A percentile compares a stretch with the other conserved stretches of the same genome.
Evolutionary conservation across 2,888 invertebrate genomes (phyloP).

Genomic region (Iphiclides podalirius): DNA sequence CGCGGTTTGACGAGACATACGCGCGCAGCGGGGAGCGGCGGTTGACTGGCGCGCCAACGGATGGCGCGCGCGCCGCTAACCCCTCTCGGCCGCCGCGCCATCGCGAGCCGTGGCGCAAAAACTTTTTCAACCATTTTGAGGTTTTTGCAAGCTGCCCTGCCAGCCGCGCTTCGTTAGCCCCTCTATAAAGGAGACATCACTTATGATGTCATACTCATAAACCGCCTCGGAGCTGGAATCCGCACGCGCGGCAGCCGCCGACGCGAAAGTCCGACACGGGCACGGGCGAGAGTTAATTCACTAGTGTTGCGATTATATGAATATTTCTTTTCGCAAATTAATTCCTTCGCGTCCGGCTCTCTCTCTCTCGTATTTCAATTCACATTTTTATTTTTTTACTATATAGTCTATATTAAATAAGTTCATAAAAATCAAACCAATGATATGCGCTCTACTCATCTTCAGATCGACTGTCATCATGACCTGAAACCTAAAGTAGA

Average conservation of each 20-base stretch:
- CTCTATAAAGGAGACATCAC: slow-evolving; percentile 16
- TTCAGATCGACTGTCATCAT: too few relatives aligned
- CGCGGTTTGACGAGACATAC: slow-evolving; percentile 41
- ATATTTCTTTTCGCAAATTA: neutral
- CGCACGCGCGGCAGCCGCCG: neutral
- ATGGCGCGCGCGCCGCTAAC: slow-evolving; percentile 62
- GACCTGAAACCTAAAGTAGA: too few relatives aligned
- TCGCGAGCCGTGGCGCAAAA: slow-evolving; percentile 24
- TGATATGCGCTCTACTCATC: too few relatives aligned
- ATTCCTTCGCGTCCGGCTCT: neutral
- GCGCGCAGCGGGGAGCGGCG: slow-evolving; percentile 65
- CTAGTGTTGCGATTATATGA: neutral
- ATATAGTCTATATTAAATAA: too few relatives aligned
- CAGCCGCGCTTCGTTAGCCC: slow-evolving; percentile 21
- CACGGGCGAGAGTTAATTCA: neutral
- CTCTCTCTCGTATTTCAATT: neutral
- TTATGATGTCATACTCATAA: slow-evolving; percentile 14
- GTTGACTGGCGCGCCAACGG: slow-evolving; percentile 49
- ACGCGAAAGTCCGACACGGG: neutral
- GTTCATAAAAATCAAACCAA: too few relatives aligned
- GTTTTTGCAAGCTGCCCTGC: slow-evolving; percentile 30
- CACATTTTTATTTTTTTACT: neutral
- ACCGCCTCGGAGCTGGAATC: neutral
- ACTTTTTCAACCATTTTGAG: slow-evolving; percentile 35
- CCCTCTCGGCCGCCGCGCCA: slow-evolving; percentile 31